Conservation (phyloP, 2,797 vertebrate genomes). For the Cheirogaleus major region DNA sequence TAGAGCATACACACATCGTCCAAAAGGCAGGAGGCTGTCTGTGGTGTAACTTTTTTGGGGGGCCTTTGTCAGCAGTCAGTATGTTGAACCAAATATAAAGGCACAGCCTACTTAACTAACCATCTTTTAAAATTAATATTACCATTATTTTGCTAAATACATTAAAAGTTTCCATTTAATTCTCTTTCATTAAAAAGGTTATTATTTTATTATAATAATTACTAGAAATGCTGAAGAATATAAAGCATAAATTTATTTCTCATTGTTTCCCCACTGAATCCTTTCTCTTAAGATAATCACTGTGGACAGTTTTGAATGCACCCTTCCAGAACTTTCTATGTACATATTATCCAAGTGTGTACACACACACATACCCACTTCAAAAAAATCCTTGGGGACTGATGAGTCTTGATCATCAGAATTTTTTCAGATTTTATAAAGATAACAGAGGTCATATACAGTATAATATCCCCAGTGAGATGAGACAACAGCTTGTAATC, state of each 20-base stretch:
- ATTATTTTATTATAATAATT: not conserved
- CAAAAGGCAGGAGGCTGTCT: not conserved
- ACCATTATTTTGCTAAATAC: not conserved
- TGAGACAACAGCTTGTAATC: constrained; percentile 20
- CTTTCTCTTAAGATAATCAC: not conserved
- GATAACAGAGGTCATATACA: not conserved
- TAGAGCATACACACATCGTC: not conserved
- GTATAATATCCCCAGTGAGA: constrained; percentile 22
- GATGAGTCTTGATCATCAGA: not conserved
- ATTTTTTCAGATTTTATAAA: constrained; percentile 46
- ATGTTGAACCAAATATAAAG: constrained; percentile 26
- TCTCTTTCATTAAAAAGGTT: not conserved
- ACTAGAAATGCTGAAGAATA: constrained; percentile 24
- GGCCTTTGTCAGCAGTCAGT: not conserved
- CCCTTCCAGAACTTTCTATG: constrained; percentile 3
- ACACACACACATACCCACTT: not conserved
- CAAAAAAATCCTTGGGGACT: not conserved
- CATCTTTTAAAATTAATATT: constrained; percentile 10
- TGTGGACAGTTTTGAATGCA: not conserved
- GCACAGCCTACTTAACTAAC: not conserved
- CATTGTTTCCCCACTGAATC: not conserved
- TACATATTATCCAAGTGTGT: not conserved
- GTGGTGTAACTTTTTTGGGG: not conserved
- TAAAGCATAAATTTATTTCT: not conserved
- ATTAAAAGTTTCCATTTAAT: not conserved